Conservation (phyloP, 2,888 invertebrate genomes). For the Myopa testacea region DNA sequence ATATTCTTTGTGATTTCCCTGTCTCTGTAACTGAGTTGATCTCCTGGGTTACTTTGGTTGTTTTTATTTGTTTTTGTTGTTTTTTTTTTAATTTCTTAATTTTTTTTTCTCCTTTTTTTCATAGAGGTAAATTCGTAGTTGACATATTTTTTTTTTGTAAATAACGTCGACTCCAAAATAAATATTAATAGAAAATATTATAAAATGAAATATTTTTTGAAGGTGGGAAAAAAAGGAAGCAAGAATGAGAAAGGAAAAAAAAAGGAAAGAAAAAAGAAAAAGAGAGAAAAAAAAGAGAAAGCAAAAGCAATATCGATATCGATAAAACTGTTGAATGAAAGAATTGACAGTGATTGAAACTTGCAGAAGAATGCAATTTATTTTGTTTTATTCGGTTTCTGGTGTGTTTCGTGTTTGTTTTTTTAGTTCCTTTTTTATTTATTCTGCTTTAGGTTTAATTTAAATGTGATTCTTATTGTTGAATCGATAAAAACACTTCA, state of each 20-base stretch:
- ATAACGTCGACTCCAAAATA: background rate
- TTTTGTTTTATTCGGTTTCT: background rate
- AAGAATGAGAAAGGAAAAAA: background rate
- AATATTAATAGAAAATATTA: background rate
- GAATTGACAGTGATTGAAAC: background rate
- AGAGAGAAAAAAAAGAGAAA: too few species aligned
- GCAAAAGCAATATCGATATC: background rate
- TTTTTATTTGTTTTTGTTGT: background rate
- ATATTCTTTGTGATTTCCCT: background rate
- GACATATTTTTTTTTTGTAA: background rate
- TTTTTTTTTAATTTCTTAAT: background rate
- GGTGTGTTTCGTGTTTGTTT: too few species aligned
- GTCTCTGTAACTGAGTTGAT: background rate
- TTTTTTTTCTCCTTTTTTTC: background rate
- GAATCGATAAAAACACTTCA: background rate
- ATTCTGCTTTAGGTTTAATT: background rate
- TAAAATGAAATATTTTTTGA: background rate
- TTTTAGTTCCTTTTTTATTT: too few species aligned
- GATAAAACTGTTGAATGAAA: conserved; percentile 9
- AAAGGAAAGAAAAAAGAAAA: too few species aligned
- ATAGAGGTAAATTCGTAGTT: background rate
- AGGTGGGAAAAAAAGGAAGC: background rate
- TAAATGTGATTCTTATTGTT: background rate
- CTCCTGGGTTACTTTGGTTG: background rate
- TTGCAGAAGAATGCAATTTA: background rate